Percentiles rank a stretch among this genome's conserved stretches.
Conservation (phyloP, 2,797 vertebrate species). For the Ispidina picta region DNA sequence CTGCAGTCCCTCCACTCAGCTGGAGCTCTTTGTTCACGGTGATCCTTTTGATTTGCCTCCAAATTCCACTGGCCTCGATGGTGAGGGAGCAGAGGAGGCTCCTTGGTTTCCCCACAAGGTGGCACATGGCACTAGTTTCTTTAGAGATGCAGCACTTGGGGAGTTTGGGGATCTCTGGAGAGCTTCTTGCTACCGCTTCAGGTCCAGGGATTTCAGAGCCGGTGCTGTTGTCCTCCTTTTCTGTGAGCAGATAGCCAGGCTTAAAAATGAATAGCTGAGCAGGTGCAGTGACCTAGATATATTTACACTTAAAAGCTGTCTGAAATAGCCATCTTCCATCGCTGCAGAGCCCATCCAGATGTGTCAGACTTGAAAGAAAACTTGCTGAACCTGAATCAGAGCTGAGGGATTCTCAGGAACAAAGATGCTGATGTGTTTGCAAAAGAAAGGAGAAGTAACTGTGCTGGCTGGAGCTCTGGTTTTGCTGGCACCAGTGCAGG, state of each 20-base stretch:
- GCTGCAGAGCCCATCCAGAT: neutral
- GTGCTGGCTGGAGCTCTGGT: neutral
- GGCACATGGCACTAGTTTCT: constrained; percentile 40
- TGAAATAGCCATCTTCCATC: constrained; percentile 9
- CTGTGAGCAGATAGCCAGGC: fast-evolving
- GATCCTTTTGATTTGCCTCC: neutral
- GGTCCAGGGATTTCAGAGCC: neutral
- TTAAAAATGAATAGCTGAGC: constrained; percentile 43
- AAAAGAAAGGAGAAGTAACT: neutral
- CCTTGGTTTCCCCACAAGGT: constrained; percentile 63
- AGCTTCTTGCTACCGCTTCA: constrained; percentile 30
- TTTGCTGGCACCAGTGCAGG: neutral
- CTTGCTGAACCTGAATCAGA: neutral
- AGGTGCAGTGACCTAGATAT: constrained; percentile 57
- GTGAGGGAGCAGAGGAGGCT: neutral
- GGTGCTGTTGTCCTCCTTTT: constrained; percentile 6
- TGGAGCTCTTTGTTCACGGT: neutral
- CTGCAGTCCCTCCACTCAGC: neutral
- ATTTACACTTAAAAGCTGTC: constrained; percentile 2
- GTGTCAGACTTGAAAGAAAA: neutral
- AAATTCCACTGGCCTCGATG: neutral
- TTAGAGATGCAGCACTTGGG: neutral
- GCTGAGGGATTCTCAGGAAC: neutral
- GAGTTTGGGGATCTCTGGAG: neutral
- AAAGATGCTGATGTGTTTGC: neutral